phyloP scores from a whole-genome alignment of 1,140 invertebrate species.

The Drosophila trapezifrons region DNA sequence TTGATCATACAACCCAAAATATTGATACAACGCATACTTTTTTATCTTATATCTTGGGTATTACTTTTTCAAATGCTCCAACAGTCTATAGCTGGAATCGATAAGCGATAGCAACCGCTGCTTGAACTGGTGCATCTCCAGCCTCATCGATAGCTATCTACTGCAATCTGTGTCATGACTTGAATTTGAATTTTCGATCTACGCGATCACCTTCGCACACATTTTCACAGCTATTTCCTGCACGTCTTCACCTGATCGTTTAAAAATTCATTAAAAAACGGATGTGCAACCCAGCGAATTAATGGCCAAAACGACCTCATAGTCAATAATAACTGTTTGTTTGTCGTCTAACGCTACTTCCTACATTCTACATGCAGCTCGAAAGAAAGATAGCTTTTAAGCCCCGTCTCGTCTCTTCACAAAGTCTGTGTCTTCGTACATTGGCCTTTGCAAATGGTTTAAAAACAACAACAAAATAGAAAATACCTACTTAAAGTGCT shows the following conservation, averaged over 20 bases:
- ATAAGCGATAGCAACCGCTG: not conserved
- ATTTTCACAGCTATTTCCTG: conserved; percentile 43
- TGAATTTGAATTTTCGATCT: conserved; percentile 20
- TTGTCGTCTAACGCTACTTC: conserved; percentile 41
- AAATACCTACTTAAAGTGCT: conserved; percentile 39
- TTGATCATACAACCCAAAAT: conserved; percentile 8
- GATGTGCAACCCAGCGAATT: conserved; percentile 40
- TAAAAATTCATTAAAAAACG: conserved; percentile 32
- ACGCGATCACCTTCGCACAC: conserved; percentile 28
- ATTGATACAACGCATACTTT: not conserved
- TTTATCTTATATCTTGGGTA: not conserved
- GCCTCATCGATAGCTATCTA: not conserved
- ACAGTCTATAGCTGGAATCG: not conserved
- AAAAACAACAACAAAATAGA: conserved; percentile 11
- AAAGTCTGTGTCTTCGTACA: conserved; percentile 25
- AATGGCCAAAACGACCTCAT: conserved; percentile 48
- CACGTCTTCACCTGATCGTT: conserved; percentile 29
- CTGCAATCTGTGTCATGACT: conserved; percentile 36
- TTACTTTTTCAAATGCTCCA: conserved; percentile 3
- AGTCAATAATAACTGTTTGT: conserved; percentile 43
- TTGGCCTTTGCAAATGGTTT: conserved; percentile 29
- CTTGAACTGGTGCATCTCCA: not conserved
- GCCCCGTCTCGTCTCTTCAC: conserved; percentile 10
- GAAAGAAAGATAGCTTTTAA: conserved; percentile 18
- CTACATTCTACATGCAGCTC: conserved; percentile 36